A percentile compares a stretch with the other conserved stretches of the same genome.
phyloP scores from a whole-genome alignment of 2,888 invertebrate genomes.

The Pterobdella sp. region DNA sequence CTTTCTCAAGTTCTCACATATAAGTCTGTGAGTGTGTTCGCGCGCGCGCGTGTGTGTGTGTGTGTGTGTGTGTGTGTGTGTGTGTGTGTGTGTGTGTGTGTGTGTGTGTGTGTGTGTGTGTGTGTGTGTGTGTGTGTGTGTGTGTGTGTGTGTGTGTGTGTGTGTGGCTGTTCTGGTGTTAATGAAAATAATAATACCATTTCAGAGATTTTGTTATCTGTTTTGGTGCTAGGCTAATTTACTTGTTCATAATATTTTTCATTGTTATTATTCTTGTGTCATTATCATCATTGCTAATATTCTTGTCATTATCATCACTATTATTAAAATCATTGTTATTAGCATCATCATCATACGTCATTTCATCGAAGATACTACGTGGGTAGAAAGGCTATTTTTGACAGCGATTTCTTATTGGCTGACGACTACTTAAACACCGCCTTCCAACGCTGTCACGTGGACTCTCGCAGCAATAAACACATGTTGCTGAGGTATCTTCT shows the following conservation, averaged over 20 bases:
- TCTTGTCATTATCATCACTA: too few species aligned
- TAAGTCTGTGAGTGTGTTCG: not conserved
- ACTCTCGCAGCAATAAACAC: conserved; percentile 72
- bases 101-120: not conserved
- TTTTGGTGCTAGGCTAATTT: too few species aligned
- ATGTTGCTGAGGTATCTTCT: conserved; percentile 87
- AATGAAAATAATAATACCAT: too few species aligned
- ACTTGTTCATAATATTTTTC: too few species aligned
- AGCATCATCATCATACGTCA: too few species aligned
- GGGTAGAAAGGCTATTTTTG: conserved; percentile 95
- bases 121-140: conserved; percentile 3
- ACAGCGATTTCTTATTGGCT: conserved; percentile 78
- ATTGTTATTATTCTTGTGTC: too few species aligned
- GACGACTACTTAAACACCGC: conserved; percentile 86
- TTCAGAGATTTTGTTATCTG: too few species aligned
- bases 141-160: conserved; percentile 14
- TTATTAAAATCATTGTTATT: too few species aligned
- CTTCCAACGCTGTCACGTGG: conserved; percentile 77
- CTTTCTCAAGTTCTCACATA: conserved; percentile 72
- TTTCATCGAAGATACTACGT: conserved; percentile 66
- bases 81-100: not conserved
- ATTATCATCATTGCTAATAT: too few species aligned
- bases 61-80: not conserved
- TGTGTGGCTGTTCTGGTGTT: not conserved
- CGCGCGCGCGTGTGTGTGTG: not conserved